A percentile compares a stretch with the other conserved stretches of the same genome.
Conservation (phyloP, 2,113 vertebrate genomes). For the Syngnathus floridae region DNA sequence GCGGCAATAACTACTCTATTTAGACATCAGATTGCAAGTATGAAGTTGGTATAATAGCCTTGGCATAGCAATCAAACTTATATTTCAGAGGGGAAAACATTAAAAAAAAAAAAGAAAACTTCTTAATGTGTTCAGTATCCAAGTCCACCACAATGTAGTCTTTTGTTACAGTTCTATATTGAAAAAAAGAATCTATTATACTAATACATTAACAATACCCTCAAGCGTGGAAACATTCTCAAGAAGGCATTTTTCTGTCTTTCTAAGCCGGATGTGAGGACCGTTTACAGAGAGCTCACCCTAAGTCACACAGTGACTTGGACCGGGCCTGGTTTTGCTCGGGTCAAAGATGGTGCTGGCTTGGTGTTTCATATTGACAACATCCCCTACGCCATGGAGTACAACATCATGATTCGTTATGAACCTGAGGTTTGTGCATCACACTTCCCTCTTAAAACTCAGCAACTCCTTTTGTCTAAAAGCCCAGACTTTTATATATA, state of each 20-base stretch:
- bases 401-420: slow-evolving; percentile 80
- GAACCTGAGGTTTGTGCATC: slow-evolving; percentile 74
- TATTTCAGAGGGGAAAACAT: too few species aligned
- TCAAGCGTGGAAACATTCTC: background rate
- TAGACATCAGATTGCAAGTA: background rate
- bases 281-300: slow-evolving; percentile 52
- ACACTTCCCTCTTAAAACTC: background rate
- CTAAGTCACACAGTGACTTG: slow-evolving; percentile 70
- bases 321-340: slow-evolving; percentile 76
- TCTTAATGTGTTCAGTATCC: background rate
- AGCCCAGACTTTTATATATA: slow-evolving; percentile 13
- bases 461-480: background rate
- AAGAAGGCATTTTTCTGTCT: background rate
- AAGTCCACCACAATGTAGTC: too few species aligned
- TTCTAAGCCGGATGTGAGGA: slow-evolving; percentile 70
- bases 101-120: too few species aligned
- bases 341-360: slow-evolving; percentile 77
- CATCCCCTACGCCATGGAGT: slow-evolving; percentile 80
- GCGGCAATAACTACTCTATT: background rate
- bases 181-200: too few species aligned
- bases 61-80: background rate
- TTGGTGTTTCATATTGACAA: slow-evolving; percentile 76
- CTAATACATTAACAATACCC: background rate
- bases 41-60: background rate
- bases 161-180: too few species aligned